Evolutionary conservation across 2,113 vertebrate species (phyloP), one percentile per base, ranked within the genome.

Genomic region (Halcyon malimbica): DNA sequence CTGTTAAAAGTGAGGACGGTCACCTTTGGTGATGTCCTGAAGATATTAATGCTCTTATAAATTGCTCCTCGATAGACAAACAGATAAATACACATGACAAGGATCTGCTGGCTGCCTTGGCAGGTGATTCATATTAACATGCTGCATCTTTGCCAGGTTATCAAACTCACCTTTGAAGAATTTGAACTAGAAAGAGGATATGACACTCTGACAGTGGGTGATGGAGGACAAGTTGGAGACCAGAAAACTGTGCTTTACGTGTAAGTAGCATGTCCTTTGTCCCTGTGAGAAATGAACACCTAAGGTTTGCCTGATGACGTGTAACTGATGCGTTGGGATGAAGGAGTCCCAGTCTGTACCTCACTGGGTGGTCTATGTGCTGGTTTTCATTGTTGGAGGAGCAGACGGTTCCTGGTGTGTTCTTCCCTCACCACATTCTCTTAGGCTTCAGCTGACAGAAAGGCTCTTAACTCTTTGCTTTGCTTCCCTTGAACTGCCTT

Each of bases 151-250:
- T 91, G 91, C 86, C 92, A 99, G 99, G 99, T 99, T 96, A 99
- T 99, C 98, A 99, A 99, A 97, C 98, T 99, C 80, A 99, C 98
- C 93, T 99, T 99, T 95, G 99, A 99, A 97, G 99, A 99, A 76
- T 99, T 99, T 94, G 99, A 99, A 96, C 98, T 99, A 97, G 99
- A 99, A 95, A 98, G 99, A 87, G 99, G 99, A 91, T 99, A 99
- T n/a, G 99, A 99, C 98, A 99, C 99, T 1, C 97, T 99, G 92
- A 99, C 99, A 0, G 99, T 99, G 31, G 99, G 99, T 69, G 99
- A 99, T 6, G 99, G 99, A 16, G 98, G 99, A 29, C 97, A 99
- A 95, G 99, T 99, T 8, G 99, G 99, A 35, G 99, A 99, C 95
- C 99, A 99, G 98, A 99, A 99, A 97, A 99, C 99, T 0, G 98